Evolutionary conservation across 2,113 vertebrate genomes (phyloP).

Genomic region (Petroica traversi): DNA sequence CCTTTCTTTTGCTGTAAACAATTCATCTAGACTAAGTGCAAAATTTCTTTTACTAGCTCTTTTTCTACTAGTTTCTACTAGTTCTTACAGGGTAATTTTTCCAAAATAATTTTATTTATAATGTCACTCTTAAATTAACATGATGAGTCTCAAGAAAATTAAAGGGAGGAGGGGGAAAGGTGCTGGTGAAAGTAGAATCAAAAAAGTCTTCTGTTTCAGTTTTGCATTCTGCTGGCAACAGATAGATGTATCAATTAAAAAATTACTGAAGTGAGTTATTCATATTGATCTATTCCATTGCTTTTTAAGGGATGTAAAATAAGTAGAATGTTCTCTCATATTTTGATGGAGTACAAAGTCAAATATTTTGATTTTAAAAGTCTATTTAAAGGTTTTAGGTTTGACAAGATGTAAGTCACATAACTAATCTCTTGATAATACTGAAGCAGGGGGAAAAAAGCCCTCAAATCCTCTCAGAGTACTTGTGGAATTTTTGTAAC

Average conservation of each 20-base stretch:
- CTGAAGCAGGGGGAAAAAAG: neutral
- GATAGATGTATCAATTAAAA: neutral
- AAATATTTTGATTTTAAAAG: constrained; percentile 45
- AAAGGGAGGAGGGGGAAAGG: accelerated
- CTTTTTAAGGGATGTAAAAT: neutral
- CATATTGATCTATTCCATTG: neutral
- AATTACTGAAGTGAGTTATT: neutral
- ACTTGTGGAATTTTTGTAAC: neutral
- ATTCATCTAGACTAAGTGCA: neutral
- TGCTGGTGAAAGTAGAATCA: neutral
- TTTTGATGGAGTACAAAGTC: constrained; percentile 19
- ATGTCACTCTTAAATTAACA: neutral
- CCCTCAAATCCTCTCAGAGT: neutral
- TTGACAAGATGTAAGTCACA: constrained; percentile 11
- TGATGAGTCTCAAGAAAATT: neutral
- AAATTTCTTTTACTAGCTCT: neutral
- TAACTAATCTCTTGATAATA: constrained; percentile 1
- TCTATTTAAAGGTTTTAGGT: constrained; percentile 22
- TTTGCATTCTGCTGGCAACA: neutral
- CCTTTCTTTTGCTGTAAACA: neutral
- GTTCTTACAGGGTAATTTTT: neutral
- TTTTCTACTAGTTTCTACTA: neutral
- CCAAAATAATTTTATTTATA: neutral
- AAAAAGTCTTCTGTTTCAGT: neutral
- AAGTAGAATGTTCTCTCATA: neutral